phyloP scores from a whole-genome alignment of 2,113 vertebrate species.

The Rhynchopsitta pachyrhyncha region DNA sequence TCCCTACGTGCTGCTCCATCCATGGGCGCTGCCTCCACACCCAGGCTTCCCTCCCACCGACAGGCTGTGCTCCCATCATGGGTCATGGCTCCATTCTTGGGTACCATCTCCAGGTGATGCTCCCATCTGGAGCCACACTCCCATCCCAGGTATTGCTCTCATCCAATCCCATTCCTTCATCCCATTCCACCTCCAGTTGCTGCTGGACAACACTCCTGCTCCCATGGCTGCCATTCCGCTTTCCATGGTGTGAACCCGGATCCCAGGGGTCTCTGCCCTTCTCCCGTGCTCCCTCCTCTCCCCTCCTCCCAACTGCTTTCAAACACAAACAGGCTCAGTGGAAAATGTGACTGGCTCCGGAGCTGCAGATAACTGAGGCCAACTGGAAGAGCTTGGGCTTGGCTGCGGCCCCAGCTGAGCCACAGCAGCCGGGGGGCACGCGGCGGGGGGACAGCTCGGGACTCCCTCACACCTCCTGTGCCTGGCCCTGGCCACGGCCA shows the following conservation, averaged over 20 bases:
- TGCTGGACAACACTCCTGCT: background rate
- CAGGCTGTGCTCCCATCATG: background rate
- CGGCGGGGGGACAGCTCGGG: background rate
- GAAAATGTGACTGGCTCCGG: conserved; percentile 16
- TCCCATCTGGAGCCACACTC: background rate
- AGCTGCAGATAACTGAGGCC: conserved; percentile 29
- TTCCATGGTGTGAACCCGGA: background rate
- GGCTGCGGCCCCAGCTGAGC: background rate
- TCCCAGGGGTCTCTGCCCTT: background rate
- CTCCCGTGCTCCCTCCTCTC: background rate
- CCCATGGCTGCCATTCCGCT: background rate
- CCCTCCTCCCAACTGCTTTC: background rate
- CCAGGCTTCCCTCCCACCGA: background rate
- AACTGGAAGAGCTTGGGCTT: conserved; percentile 27
- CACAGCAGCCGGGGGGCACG: background rate
- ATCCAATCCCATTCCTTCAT: too few relatives aligned
- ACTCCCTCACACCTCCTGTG: background rate
- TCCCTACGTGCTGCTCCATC: background rate
- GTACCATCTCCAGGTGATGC: background rate
- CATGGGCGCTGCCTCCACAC: rapidly evolving
- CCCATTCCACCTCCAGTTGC: rapidly evolving
- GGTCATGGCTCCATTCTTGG: background rate
- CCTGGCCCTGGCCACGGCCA: rapidly evolving
- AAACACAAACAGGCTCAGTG: background rate
- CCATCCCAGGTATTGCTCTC: background rate